Conservation (phyloP, 2,888 invertebrate genomes). For the Lycaena phlaeas region DNA sequence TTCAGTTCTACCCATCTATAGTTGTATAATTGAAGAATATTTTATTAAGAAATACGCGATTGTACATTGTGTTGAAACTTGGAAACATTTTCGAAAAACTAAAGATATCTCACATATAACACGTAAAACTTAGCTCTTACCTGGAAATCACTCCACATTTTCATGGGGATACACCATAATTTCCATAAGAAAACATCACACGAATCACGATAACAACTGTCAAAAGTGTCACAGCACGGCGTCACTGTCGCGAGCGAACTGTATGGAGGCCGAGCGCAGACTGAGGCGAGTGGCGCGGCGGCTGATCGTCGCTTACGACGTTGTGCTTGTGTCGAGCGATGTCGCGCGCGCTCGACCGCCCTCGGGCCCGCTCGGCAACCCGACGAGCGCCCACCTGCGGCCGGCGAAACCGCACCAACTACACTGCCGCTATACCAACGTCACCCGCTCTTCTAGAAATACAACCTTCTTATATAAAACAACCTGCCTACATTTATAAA, state of each 20-base stretch:
- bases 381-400: slow-evolving; percentile 60
- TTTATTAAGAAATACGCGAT: not conserved
- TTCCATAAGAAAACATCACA: slow-evolving; percentile 71
- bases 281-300: slow-evolving; percentile 33
- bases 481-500: not conserved
- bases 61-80: slow-evolving; percentile 8
- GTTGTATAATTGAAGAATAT: not conserved
- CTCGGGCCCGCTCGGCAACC: slow-evolving; percentile 33
- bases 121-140: slow-evolving; percentile 34
- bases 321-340: slow-evolving; percentile 9
- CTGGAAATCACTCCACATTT: slow-evolving; percentile 73
- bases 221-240: slow-evolving; percentile 59
- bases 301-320: slow-evolving; percentile 15
- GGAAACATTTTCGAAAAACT: not conserved
- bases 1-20: not conserved
- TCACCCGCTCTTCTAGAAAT: slow-evolving; percentile 35
- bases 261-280: slow-evolving; percentile 62
- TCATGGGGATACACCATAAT: slow-evolving; percentile 73
- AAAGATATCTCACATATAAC: not conserved
- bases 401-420: slow-evolving; percentile 56
- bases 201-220: slow-evolving; percentile 71
- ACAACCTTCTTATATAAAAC: slow-evolving; percentile 20
- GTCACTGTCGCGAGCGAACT: slow-evolving; percentile 49
- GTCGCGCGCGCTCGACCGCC: slow-evolving; percentile 23
- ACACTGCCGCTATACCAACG: slow-evolving; percentile 23